Conservation (phyloP, 2,888 invertebrate species). For the Liopterus haemorrhoidalis region DNA sequence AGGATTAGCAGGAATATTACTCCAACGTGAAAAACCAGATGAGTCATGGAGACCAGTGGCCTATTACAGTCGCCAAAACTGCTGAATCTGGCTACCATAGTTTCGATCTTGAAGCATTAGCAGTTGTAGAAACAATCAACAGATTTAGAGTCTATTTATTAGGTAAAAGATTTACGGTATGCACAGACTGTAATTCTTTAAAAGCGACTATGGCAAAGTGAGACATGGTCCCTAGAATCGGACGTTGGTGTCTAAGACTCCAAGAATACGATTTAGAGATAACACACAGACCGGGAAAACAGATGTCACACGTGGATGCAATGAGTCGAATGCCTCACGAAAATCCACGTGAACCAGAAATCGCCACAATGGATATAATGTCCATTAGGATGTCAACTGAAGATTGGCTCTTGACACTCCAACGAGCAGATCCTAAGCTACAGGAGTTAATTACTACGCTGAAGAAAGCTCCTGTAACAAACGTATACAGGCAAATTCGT, state of each 20-base stretch:
- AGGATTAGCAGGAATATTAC: constrained; percentile 6
- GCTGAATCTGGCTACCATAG: constrained; percentile 30
- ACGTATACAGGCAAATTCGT: constrained; percentile 7
- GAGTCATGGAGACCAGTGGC: constrained; percentile 21
- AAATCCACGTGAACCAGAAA: constrained; percentile 2
- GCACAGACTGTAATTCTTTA: constrained; percentile 32
- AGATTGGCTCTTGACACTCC: constrained; percentile 11
- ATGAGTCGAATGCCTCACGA: constrained; percentile 22
- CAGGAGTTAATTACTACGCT: constrained; percentile 2
- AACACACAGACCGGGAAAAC: constrained; percentile 27
- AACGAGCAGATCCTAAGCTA: constrained; percentile 4
- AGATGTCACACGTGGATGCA: constrained; percentile 31
- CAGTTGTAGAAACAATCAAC: constrained; percentile 30
- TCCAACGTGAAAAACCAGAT: constrained; percentile 2
- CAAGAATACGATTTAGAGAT: constrained; percentile 28
- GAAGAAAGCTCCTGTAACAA: neutral
- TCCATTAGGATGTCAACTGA: constrained; percentile 6
- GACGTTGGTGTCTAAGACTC: constrained; percentile 29
- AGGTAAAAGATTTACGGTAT: constrained; percentile 29
- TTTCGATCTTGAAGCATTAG: constrained; percentile 34
- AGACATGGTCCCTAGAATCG: constrained; percentile 28
- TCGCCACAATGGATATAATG: neutral
- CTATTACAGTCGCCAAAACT: constrained; percentile 29
- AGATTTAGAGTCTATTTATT: constrained; percentile 33
- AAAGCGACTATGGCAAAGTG: constrained; percentile 23